Evolutionary conservation across 2,113 vertebrate species (phyloP).

Genomic region (Oreochromis aureus): DNA sequence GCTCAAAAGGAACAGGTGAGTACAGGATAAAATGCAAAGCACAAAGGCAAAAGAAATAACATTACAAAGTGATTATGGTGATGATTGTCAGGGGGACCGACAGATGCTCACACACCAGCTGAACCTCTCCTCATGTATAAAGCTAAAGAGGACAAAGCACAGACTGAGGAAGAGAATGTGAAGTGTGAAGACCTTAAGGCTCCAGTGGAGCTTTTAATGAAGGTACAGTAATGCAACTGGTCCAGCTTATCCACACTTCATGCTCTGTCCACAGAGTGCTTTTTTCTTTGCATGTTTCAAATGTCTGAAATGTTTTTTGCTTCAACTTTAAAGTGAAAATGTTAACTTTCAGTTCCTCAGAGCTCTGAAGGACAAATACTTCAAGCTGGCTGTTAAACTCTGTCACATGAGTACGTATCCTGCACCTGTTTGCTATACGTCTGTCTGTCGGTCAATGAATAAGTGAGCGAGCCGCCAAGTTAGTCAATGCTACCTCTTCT

Average conservation of each 20-base stretch:
- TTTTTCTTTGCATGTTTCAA: neutral
- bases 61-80: neutral
- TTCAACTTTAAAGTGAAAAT: neutral
- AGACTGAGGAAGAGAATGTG: conserved; percentile 3
- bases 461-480: neutral
- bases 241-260: neutral
- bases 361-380: conserved; percentile 75
- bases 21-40: neutral
- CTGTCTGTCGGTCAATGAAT: neutral
- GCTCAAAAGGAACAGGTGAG: neutral
- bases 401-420: conserved; percentile 83
- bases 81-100: neutral
- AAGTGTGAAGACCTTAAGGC: conserved; percentile 47
- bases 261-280: neutral
- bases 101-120: neutral
- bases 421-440: neutral
- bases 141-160: neutral
- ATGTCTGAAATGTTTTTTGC: neutral
- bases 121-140: neutral
- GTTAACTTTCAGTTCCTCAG: conserved; percentile 75
- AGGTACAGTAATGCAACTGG: conserved; percentile 55
- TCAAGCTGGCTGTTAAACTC: conserved; percentile 71
- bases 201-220: conserved; percentile 70
- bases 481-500: neutral
- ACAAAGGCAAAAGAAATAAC: neutral